A percentile compares a stretch with the other conserved stretches of the same genome.
Conservation (phyloP, 2,797 vertebrate genomes). For the Chrysocyon brachyurus region DNA sequence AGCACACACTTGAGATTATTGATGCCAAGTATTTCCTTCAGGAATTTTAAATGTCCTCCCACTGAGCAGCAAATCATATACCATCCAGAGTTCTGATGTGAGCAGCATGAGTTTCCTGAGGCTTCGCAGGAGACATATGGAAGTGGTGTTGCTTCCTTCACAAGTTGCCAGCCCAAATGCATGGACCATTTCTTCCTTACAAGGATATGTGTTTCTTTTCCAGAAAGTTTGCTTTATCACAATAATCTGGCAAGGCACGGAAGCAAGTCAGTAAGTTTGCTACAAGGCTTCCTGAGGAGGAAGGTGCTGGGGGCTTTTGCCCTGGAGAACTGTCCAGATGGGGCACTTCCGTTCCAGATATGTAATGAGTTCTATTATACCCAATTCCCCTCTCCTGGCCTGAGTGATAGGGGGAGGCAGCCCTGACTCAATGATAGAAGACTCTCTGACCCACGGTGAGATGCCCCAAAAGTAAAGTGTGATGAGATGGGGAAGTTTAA, state of each 20-base stretch:
- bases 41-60: slow-evolving; percentile 73
- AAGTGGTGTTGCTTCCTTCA: slow-evolving; percentile 19
- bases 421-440: neutral
- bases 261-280: neutral
- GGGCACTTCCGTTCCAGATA: neutral
- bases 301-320: neutral
- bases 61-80: slow-evolving; percentile 71
- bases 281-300: neutral
- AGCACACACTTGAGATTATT: slow-evolving; percentile 57
- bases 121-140: slow-evolving; percentile 64
- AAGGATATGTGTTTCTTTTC: neutral
- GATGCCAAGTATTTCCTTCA: slow-evolving; percentile 73
- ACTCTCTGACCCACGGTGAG: neutral
- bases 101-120: slow-evolving; percentile 62
- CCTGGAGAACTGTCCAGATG: neutral
- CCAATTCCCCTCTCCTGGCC: neutral
- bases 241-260: neutral
- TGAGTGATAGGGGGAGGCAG: neutral
- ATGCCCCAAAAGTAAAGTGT: neutral
- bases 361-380: neutral
- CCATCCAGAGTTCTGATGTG: slow-evolving; percentile 47
- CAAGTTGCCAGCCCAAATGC: slow-evolving; percentile 6
- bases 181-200: slow-evolving; percentile 50
- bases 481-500: neutral
- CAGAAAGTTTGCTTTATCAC: slow-evolving; percentile 45